Conservation (phyloP, 2,888 invertebrate species). For the Atrina japonica region DNA sequence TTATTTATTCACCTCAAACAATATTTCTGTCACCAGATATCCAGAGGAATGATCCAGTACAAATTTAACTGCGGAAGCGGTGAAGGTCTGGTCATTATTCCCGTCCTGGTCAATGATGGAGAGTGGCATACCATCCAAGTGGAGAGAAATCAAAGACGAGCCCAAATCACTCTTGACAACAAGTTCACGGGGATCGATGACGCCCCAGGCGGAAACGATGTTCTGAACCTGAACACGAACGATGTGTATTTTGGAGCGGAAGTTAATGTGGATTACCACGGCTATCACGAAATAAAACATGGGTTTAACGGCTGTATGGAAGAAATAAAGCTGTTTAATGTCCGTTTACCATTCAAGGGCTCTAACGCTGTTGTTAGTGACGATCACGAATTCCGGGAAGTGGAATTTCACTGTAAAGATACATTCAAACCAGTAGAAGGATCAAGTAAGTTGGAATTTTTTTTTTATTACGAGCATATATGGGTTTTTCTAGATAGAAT, state of each 20-base stretch:
- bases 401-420: slow-evolving; percentile 80
- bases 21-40: slow-evolving; percentile 82
- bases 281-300: slow-evolving; percentile 84
- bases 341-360: slow-evolving; percentile 85
- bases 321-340: slow-evolving; percentile 89
- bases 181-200: slow-evolving; percentile 85
- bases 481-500: no score
- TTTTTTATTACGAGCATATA: neutral
- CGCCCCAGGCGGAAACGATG: slow-evolving; percentile 91
- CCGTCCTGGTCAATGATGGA: slow-evolving; percentile 90
- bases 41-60: slow-evolving; percentile 92
- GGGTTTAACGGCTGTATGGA: slow-evolving; percentile 97
- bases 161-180: slow-evolving; percentile 90
- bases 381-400: slow-evolving; percentile 79
- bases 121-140: slow-evolving; percentile 90
- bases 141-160: slow-evolving; percentile 89
- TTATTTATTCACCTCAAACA: no score
- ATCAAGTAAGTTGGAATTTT: slow-evolving; percentile 52
- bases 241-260: slow-evolving; percentile 93
- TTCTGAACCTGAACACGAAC: slow-evolving; percentile 91
- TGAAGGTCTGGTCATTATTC: slow-evolving; percentile 90
- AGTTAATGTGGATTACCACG: slow-evolving; percentile 81
- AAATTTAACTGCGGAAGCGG: slow-evolving; percentile 96
- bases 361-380: slow-evolving; percentile 81
- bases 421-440: slow-evolving; percentile 47